Evolutionary conservation across 2,797 vertebrate species (phyloP).

Genomic region (Anabacerthia variegaticeps): DNA sequence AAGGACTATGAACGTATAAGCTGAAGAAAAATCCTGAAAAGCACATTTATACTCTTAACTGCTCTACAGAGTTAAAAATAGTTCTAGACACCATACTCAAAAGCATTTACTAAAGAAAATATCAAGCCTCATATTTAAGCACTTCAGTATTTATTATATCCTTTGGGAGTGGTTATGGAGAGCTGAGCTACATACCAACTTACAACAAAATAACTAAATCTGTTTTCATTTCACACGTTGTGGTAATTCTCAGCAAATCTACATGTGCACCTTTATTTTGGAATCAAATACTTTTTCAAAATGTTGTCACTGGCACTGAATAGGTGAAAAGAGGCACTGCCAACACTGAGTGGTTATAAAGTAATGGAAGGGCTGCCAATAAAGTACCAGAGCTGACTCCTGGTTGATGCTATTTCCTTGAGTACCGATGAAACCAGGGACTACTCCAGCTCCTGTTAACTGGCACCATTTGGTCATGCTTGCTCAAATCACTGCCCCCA

Average conservation of each 20-base stretch:
- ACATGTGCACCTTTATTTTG: background rate
- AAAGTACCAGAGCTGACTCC: background rate
- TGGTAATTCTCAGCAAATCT: background rate
- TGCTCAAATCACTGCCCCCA: background rate
- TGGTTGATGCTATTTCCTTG: background rate
- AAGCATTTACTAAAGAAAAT: conserved; percentile 35
- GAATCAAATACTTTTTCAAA: background rate
- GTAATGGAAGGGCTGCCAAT: rapidly evolving
- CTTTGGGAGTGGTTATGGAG: background rate
- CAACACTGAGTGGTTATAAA: background rate
- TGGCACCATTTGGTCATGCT: background rate
- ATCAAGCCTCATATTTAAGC: background rate
- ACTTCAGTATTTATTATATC: conserved; percentile 5
- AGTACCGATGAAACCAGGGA: background rate
- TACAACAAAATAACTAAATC: conserved; percentile 13
- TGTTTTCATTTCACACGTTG: conserved; percentile 7
- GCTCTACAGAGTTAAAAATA: background rate
- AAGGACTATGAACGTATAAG: background rate
- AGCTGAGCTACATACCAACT: background rate
- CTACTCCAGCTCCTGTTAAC: background rate
- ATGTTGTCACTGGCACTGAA: background rate
- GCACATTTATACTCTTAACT: background rate
- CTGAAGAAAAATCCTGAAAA: background rate
- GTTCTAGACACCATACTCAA: background rate
- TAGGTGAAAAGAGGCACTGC: background rate